Base-by-base conservation (phyloP, 2,888 invertebrate species). In the Clistopyga incitator region DNA sequence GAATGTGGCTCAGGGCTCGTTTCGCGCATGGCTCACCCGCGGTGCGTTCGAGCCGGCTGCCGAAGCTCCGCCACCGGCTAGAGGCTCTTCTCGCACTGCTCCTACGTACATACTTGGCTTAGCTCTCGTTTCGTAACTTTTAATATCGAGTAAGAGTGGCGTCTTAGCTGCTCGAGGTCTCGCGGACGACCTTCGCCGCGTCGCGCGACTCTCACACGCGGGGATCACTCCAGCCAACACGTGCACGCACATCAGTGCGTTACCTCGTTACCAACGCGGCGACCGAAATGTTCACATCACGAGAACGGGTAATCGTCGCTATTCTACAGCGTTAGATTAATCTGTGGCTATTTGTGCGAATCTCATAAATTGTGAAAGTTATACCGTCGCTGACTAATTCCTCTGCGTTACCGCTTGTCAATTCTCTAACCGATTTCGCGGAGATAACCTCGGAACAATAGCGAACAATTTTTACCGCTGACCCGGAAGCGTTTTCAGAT, bases 261-360 rank as follows among this genome's bases (percentile, higher is more conserved):
- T 68, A 25, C 59, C 50, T 56, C 67, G 15, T 45, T 18, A 25
- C 45, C 29, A 15, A 59, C 47, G 15, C 20, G 64, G 13, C 6
- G 6, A 42, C 29, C 45, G 70, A 56, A 78, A 84, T 78, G 78
- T 81, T 77, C 38, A 64, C 50, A 67, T 52, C 67, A 45, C 84
- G 80, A 56, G 78, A 82, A 52, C 67, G 79, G 75, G 75, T 84
- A 74, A 84, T 15, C n/a, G n/a, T 50, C 50, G 50, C 1, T 10
- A 20, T 20, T 20, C 52, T 20, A 20, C 2, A 2, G 15, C 45
- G 45, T 45, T 54, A 20, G 3, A 18, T 3, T 10, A 20, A 18
- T 3, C 25, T 3, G 13, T 6, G 25, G 4, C 10, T 3, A 54
- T 23, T 54, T 54, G 20, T 20, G 54, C 23, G 6, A 18, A n/a